Conservation (phyloP, 2,113 vertebrate species). For the Dinomys branickii region DNA sequence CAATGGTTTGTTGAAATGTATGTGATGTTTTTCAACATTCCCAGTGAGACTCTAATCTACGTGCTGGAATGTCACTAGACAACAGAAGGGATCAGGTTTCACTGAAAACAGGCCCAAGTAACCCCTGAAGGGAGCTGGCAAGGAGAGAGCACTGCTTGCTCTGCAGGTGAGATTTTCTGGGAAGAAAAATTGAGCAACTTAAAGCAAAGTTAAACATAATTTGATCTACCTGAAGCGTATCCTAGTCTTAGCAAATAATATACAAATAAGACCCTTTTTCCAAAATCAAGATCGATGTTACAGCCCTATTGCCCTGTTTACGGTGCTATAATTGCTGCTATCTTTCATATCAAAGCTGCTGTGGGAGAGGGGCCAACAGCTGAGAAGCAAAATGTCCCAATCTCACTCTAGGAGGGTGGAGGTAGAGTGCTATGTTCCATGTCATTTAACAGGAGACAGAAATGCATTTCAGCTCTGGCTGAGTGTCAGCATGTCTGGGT, state of each 20-base stretch:
- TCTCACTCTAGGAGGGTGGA: not conserved
- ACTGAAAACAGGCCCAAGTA: not conserved
- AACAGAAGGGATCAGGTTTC: not conserved
- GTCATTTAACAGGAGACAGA: not conserved
- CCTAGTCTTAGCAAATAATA: not conserved
- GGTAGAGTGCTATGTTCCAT: not conserved
- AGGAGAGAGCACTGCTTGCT: not conserved
- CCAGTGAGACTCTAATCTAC: not conserved
- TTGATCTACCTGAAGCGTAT: not conserved
- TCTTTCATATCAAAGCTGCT: not conserved
- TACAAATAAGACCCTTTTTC: not conserved
- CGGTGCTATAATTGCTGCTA: not conserved
- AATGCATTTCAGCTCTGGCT: not conserved
- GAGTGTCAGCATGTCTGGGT: not conserved
- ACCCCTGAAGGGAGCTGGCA: not conserved
- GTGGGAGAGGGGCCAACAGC: not conserved
- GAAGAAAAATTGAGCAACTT: constrained; percentile 10
- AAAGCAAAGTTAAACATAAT: constrained; percentile 24
- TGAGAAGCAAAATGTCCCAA: not conserved
- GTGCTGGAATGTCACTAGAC: not conserved
- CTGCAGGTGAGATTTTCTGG: not conserved
- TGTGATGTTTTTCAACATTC: not conserved
- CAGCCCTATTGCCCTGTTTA: rapidly evolving
- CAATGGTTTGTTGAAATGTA: not conserved
- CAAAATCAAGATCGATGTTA: not conserved